These are phyloP conservation scores for Drosophila kanekoi DNA, from an alignment of 2,888 invertebrate species.

Conservation along the genomic window DNA sequence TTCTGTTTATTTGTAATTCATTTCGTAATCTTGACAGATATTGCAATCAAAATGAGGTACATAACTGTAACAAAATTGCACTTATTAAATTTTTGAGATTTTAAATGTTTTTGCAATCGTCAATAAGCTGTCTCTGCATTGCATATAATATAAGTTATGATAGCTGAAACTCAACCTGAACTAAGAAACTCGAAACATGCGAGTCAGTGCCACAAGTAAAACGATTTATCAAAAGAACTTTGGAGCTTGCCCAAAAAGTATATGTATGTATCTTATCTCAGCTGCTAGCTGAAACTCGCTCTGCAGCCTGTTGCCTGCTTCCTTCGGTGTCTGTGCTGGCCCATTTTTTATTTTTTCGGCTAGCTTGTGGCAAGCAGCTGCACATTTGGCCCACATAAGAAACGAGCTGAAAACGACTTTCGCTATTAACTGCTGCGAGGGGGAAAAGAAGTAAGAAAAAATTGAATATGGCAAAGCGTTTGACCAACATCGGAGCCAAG, in stretches of 20 bases:
- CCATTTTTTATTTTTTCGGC: slow-evolving; percentile 27
- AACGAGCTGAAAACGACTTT: slow-evolving; percentile 76
- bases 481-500: slow-evolving; percentile 68
- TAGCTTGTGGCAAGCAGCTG: slow-evolving; percentile 50
- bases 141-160: slow-evolving; percentile 1
- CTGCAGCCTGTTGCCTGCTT: slow-evolving; percentile 43
- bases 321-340: slow-evolving; percentile 12
- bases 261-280: slow-evolving; percentile 27
- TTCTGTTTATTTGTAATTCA: no score
- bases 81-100: no score
- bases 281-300: slow-evolving; percentile 12
- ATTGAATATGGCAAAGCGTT: slow-evolving; percentile 63
- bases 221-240: slow-evolving; percentile 28
- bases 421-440: slow-evolving; percentile 57
- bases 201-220: slow-evolving; percentile 25
- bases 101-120: no score
- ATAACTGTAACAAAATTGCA: no score
- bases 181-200: not conserved
- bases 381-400: slow-evolving; percentile 76
- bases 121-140: no score
- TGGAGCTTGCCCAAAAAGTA: slow-evolving; percentile 9
- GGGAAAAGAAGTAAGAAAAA: slow-evolving; percentile 22
- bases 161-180: slow-evolving; percentile 1
- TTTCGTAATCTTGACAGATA: no score
- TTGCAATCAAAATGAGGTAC: no score